Percentiles rank a stretch among this genome's conserved stretches.
Conservation (phyloP, 2,113 vertebrate species). For the Morone chrysops region DNA sequence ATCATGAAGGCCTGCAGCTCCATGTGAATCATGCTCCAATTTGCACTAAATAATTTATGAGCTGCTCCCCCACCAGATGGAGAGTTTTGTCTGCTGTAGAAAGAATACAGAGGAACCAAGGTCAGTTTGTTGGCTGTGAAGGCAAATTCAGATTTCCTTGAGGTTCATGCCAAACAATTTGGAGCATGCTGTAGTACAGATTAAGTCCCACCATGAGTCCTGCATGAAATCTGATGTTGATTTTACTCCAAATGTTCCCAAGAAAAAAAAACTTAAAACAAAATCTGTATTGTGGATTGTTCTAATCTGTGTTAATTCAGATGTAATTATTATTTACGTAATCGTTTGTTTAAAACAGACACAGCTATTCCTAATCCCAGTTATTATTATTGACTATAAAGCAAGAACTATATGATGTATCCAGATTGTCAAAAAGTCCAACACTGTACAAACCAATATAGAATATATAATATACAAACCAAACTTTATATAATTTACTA, state of each 20-base stretch:
- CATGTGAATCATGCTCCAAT: constrained; percentile 5
- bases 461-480: too few relatives aligned
- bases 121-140: constrained; percentile 13
- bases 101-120: constrained; percentile 11
- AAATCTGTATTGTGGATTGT: neutral
- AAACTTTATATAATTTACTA: too few relatives aligned
- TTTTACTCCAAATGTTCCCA: neutral
- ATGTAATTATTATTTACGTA: too few relatives aligned
- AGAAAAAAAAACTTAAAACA: neutral
- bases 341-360: neutral
- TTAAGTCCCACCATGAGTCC: neutral
- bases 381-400: too few relatives aligned
- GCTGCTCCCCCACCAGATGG: constrained; percentile 24
- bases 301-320: neutral
- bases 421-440: neutral
- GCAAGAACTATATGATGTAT: too few relatives aligned
- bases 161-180: constrained; percentile 9
- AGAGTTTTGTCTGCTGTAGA: constrained; percentile 3
- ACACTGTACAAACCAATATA: neutral
- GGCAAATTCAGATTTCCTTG: constrained; percentile 1
- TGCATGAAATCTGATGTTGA: neutral
- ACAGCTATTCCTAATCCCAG: neutral
- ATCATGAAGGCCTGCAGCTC: neutral
- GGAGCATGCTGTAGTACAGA: neutral
- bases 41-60: constrained; percentile 30